Percentiles rank a stretch among this genome's conserved stretches.
Evolutionary conservation across 2,113 vertebrate species (phyloP).

Genomic region (Hydrochoerus hydrochaeris): DNA sequence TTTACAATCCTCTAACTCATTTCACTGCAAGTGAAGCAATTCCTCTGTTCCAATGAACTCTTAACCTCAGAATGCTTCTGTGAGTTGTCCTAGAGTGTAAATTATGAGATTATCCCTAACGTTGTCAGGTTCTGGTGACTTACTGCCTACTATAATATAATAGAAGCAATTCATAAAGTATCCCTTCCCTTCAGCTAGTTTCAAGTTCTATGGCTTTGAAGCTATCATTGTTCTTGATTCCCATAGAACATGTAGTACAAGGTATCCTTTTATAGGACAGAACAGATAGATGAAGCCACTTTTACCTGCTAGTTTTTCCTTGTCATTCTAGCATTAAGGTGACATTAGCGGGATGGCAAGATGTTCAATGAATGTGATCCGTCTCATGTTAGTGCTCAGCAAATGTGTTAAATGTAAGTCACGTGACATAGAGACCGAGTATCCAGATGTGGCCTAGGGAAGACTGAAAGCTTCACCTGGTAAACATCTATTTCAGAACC

Average conservation of each 20-base stretch:
- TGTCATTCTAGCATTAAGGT: neutral
- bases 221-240: constrained; percentile 44
- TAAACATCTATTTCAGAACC: neutral
- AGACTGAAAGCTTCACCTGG: neutral
- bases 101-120: constrained; percentile 78
- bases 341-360: neutral
- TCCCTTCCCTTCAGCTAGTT: constrained; percentile 59
- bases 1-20: constrained; percentile 45
- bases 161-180: constrained; percentile 72
- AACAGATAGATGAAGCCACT: constrained; percentile 21
- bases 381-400: neutral
- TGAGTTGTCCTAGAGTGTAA: constrained; percentile 71
- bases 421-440: neutral
- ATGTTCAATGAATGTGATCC: neutral
- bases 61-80: constrained; percentile 72
- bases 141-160: constrained; percentile 71
- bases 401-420: neutral
- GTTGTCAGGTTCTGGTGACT: constrained; percentile 70
- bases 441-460: neutral
- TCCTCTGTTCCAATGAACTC: constrained; percentile 69
- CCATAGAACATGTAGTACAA: neutral
- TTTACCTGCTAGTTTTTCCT: constrained; percentile 54
- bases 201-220: constrained; percentile 58
- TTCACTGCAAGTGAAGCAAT: constrained; percentile 68
- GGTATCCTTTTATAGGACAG: neutral